These are phyloP conservation scores for Dryobates pubescens DNA, from an alignment of 2,797 vertebrate species.

Conservation along the genomic window DNA sequence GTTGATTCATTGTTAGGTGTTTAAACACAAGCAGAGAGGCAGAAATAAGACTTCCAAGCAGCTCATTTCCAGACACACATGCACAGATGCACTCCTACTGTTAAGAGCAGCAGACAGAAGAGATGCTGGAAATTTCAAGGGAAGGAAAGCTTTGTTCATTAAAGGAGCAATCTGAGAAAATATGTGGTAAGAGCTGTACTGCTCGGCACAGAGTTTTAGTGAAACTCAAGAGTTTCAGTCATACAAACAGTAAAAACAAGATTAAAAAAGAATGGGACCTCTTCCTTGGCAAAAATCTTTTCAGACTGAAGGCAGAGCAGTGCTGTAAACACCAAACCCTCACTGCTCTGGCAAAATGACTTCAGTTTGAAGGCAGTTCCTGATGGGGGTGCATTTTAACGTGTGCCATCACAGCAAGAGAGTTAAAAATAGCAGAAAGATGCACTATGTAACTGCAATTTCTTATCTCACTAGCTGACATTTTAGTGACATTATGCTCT, in stretches of 20 bases:
- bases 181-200: not conserved
- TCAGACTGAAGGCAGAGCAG: not conserved
- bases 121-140: not conserved
- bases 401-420: not conserved
- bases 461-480: not conserved
- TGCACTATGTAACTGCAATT: not conserved
- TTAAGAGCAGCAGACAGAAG: not conserved
- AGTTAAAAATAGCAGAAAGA: not conserved
- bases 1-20: not conserved
- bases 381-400: not conserved
- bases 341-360: not conserved
- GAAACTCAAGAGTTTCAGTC: not conserved
- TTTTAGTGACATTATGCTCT: not conserved
- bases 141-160: not conserved
- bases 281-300: not conserved
- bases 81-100: not conserved
- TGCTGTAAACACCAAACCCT: not conserved
- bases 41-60: not conserved
- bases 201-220: not conserved
- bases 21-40: not conserved
- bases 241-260: not conserved
- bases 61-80: not conserved
- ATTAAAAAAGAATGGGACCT: not conserved
- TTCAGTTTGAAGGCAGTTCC: not conserved
- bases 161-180: not conserved